Evolutionary conservation across 2,888 invertebrate genomes (phyloP).

Genomic region (Melipona beecheii): DNA sequence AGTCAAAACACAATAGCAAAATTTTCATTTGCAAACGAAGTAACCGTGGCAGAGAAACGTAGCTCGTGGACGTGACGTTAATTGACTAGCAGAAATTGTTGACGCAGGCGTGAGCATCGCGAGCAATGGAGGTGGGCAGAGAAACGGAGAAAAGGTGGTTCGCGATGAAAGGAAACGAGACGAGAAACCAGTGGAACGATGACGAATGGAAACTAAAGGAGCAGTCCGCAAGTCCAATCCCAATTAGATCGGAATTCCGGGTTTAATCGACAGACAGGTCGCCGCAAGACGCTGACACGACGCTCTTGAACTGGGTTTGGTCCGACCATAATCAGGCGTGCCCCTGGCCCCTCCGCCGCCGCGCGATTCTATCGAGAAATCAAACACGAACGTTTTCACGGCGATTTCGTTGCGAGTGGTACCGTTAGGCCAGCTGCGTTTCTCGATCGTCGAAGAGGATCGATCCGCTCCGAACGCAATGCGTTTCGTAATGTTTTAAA

Average conservation of each 20-base stretch:
- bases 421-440: constrained; percentile 47
- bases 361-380: constrained; percentile 70
- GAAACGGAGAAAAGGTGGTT: neutral
- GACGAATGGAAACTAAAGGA: constrained; percentile 69
- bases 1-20: too few species aligned
- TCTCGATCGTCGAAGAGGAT: constrained; percentile 20
- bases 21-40: too few species aligned
- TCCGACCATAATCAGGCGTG: constrained; percentile 66
- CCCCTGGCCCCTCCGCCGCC: constrained; percentile 33
- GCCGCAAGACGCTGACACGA: constrained; percentile 44
- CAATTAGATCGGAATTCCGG: constrained; percentile 79
- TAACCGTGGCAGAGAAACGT: too few species aligned
- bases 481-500: too few species aligned
- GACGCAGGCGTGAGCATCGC: neutral
- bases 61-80: too few species aligned
- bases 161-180: neutral
- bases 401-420: constrained; percentile 24
- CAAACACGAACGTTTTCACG: constrained; percentile 69
- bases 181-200: constrained; percentile 56
- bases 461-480: neutral
- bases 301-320: constrained; percentile 29
- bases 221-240: constrained; percentile 70
- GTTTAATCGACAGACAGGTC: constrained; percentile 73
- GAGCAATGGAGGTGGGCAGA: neutral
- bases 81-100: too few species aligned